Percentiles rank a stretch among this genome's conserved stretches.
Conservation (phyloP, 1,140 invertebrate genomes). For the Phymastichus coffea region DNA sequence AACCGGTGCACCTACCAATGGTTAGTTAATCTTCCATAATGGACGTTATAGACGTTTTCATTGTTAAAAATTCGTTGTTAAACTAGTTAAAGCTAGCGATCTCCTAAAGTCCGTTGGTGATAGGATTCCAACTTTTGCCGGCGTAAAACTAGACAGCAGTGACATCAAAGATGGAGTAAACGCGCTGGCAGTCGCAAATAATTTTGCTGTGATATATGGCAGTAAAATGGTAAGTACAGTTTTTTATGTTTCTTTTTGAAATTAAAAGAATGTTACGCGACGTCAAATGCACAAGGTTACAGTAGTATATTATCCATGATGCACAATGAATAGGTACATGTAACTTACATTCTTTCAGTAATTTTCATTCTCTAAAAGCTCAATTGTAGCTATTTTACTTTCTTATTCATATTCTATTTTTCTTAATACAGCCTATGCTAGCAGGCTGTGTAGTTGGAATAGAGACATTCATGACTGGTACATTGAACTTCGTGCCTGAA, state of each 20-base stretch:
- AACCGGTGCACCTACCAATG: slow-evolving; percentile 4
- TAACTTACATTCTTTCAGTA: no score
- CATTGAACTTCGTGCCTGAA: slow-evolving; percentile 63
- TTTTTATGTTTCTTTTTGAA: neutral
- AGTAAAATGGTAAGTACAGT: slow-evolving; percentile 32
- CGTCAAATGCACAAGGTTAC: no score
- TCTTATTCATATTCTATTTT: neutral
- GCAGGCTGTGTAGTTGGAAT: slow-evolving; percentile 65
- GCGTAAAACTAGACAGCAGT: slow-evolving; percentile 71
- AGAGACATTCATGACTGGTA: slow-evolving; percentile 66
- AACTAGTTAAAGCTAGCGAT: slow-evolving; percentile 39
- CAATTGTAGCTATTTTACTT: no score
- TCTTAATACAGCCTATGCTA: slow-evolving; percentile 56
- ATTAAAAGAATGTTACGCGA: no score
- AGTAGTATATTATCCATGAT: no score
- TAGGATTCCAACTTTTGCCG: slow-evolving; percentile 69
- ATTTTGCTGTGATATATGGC: slow-evolving; percentile 63
- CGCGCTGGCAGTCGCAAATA: slow-evolving; percentile 57
- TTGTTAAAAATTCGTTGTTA: neutral
- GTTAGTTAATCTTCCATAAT: neutral
- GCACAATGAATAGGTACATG: no score
- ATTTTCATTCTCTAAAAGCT: no score
- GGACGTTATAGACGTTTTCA: neutral
- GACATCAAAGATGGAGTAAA: slow-evolving; percentile 65
- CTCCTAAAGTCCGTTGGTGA: slow-evolving; percentile 63